Evolutionary conservation across 2,888 invertebrate genomes (phyloP), one percentile per base, ranked within the genome.

Genomic region (Calliphora vomitoria): DNA sequence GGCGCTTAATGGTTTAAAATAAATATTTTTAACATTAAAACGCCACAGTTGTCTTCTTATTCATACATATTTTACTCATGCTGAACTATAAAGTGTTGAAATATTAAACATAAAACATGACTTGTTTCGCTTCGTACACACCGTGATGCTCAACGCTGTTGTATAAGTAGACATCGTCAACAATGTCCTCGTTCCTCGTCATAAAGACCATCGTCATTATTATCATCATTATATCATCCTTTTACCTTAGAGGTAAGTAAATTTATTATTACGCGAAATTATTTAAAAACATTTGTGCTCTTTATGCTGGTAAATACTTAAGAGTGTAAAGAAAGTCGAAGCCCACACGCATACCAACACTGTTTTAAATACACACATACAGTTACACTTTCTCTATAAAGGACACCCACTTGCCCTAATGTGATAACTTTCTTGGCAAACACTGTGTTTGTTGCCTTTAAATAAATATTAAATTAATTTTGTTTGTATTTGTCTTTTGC

Each of bases 181-280:
- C 13, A 60, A 20, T 10, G 38, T n/a, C 3, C n/a, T 62, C 25
- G 11, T 25, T 6, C 1, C 11, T n/a, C n/a, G 35, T 64, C 38
- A 64, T 44, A 6, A 66, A 13, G 38, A 66, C 41, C 35, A 38
- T 71, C 18, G 53, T 35, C 53, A 69, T 53, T 8, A 69, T 53
- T 6, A 10, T 68, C 20, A 20, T 68, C 20, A 47, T 71, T 53
- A 55, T 55, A 38, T 31, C 35, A 35, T 18, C 13, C n/a, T 5
- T 71, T 55, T 71, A 71, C 53, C 71, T 71, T 71, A 53, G 35
- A 53, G 53, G 53, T 18, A 71, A 55, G 53, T 55, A 18, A 71
- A 53, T 71, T 71, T 53, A 53, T 71, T 71, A 71, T 71, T 55
- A 18, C 25, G 35, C 18, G 35, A 71, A 71, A 71, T 71, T 38